Conservation (phyloP, 2,888 invertebrate species). For the Dysmachus trigonus region DNA sequence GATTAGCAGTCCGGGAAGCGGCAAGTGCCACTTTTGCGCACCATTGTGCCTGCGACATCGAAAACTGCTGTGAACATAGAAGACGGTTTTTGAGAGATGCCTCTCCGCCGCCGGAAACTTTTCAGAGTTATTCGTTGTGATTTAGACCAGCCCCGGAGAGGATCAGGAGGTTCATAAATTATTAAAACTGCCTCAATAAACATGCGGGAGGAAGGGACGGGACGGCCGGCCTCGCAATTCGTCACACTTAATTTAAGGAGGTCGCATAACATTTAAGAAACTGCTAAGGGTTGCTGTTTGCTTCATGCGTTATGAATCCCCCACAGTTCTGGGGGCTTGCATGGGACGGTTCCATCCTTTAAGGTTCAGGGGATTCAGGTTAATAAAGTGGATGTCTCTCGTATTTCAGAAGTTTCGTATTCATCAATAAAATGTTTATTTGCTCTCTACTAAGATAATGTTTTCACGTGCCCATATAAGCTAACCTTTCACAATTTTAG, state of each 20-base stretch:
- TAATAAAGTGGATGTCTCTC: background rate
- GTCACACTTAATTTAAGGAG: background rate
- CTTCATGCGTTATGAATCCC: background rate
- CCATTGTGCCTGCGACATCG: background rate
- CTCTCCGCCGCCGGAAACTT: background rate
- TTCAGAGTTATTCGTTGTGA: background rate
- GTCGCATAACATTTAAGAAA: background rate
- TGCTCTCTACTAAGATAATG: background rate
- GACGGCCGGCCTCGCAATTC: background rate
- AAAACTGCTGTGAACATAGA: slow-evolving; percentile 4
- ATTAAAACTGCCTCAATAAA: background rate
- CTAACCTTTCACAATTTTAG: too few relatives aligned
- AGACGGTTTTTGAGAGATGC: background rate
- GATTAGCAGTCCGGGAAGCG: background rate
- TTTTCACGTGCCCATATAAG: background rate
- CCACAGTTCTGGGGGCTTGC: background rate
- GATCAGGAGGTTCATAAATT: background rate
- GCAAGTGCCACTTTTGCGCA: background rate
- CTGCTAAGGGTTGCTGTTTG: background rate
- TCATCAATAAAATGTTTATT: background rate
- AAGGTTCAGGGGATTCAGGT: background rate
- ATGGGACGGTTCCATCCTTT: background rate
- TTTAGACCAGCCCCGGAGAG: background rate
- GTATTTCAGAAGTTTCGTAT: background rate
- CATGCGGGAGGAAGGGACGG: background rate